phyloP scores from a whole-genome alignment of 1,140 invertebrate genomes.

The Formica exsecta region DNA sequence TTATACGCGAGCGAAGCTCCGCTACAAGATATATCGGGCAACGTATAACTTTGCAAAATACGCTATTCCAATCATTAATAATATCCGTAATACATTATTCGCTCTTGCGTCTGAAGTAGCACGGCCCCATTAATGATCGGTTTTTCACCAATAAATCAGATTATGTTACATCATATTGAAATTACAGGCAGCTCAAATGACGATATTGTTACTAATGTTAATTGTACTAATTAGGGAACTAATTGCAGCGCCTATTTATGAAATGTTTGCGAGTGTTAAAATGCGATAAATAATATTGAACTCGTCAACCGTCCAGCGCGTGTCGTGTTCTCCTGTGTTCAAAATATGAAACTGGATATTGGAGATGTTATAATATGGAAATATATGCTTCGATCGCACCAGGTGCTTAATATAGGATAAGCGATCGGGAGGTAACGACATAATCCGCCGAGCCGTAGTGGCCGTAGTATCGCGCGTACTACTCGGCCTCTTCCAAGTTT shows the following conservation, averaged over 20 bases:
- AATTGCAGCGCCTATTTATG: constrained; percentile 29
- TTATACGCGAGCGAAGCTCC: neutral
- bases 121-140: neutral
- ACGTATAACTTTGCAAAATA: neutral
- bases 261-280: constrained; percentile 10
- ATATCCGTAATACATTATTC: neutral
- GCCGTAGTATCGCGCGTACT: constrained; percentile 19
- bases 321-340: neutral
- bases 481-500: constrained; percentile 19
- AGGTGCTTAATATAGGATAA: constrained; percentile 25
- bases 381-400: neutral
- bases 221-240: constrained; percentile 38
- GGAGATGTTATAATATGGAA: neutral
- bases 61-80: neutral
- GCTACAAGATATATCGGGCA: neutral
- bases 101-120: neutral
- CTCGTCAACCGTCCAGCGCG: neutral
- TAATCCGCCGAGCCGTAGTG: constrained; percentile 9
- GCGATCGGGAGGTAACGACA: neutral
- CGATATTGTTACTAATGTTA: constrained; percentile 33
- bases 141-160: constrained; percentile 27
- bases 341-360: neutral
- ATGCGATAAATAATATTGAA: constrained; percentile 24
- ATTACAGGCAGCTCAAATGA: constrained; percentile 16
- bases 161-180: constrained; percentile 22